A percentile compares a stretch with the other conserved stretches of the same genome.
phyloP scores from a whole-genome alignment of 2,888 invertebrate genomes.

The Hesperia comma region DNA sequence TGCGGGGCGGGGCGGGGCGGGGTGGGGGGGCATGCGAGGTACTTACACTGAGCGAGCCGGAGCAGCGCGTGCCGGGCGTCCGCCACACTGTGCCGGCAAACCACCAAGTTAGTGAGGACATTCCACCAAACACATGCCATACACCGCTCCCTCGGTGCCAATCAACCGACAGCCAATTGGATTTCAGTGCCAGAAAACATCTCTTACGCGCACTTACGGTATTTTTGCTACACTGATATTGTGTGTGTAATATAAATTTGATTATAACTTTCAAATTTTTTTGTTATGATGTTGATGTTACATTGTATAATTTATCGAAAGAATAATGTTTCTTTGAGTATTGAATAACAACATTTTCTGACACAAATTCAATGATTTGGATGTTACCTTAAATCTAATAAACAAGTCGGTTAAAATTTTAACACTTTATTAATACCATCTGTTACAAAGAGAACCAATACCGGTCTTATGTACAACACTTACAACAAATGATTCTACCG shows the following conservation, averaged over 20 bases:
- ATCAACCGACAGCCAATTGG: slow-evolving; percentile 5
- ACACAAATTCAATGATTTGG: slow-evolving; percentile 13
- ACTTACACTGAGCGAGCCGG: slow-evolving; percentile 96
- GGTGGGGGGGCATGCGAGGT: slow-evolving; percentile 75
- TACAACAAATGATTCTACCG: slow-evolving; percentile 10
- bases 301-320: not conserved
- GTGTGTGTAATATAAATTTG: no score
- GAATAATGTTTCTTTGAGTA: not conserved
- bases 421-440: slow-evolving; percentile 59
- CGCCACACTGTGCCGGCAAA: slow-evolving; percentile 67
- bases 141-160: slow-evolving; percentile 25
- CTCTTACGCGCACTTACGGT: not conserved
- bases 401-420: slow-evolving; percentile 48
- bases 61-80: slow-evolving; percentile 95
- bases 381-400: slow-evolving; percentile 37
- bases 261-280: no score
- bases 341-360: slow-evolving; percentile 19
- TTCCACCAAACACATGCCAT: slow-evolving; percentile 36
- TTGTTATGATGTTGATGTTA: not conserved
- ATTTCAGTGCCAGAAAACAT: slow-evolving; percentile 33
- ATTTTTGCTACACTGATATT: not conserved
- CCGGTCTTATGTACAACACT: slow-evolving; percentile 53
- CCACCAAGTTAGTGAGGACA: slow-evolving; percentile 48
- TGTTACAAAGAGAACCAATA: slow-evolving; percentile 54
- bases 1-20: slow-evolving; percentile 51